Conservation (phyloP, 1,140 invertebrate species). For the Chymomyza costata region DNA sequence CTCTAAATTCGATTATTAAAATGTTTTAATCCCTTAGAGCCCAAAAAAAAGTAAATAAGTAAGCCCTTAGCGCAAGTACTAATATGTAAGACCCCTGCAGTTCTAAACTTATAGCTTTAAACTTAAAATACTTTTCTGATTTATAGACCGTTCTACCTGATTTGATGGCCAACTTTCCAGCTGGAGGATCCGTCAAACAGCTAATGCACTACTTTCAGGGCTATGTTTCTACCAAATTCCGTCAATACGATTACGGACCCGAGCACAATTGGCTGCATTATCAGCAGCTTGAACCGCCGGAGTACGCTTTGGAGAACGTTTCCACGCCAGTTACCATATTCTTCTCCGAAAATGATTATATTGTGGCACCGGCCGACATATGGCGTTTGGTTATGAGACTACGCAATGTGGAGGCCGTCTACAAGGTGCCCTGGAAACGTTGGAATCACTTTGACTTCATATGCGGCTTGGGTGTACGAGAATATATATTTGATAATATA, state of each 20-base stretch:
- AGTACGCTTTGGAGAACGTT: conserved; percentile 79
- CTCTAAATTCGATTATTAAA: too few species aligned
- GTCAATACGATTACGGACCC: conserved; percentile 76
- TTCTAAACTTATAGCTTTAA: background rate
- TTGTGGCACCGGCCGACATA: conserved; percentile 80
- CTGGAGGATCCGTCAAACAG: conserved; percentile 77
- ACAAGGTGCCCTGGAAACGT: conserved; percentile 78
- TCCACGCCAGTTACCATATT: conserved; percentile 80
- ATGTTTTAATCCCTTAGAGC: too few species aligned
- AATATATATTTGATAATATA: conserved; percentile 78
- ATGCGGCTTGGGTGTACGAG: conserved; percentile 79
- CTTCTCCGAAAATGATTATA: conserved; percentile 80
- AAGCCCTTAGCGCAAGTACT: too few species aligned
- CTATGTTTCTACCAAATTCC: conserved; percentile 63
- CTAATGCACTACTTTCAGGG: conserved; percentile 77
- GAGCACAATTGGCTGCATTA: conserved; percentile 77
- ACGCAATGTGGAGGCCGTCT: conserved; percentile 62
- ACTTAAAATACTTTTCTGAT: conserved; percentile 3
- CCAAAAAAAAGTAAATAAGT: too few species aligned
- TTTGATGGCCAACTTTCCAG: conserved; percentile 76
- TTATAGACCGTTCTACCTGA: conserved; percentile 74
- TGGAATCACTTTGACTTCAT: conserved; percentile 87
- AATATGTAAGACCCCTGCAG: background rate
- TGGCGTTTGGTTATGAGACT: conserved; percentile 75
- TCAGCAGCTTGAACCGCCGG: conserved; percentile 76